Conservation (phyloP, 2,797 vertebrate species). For the Sebastes trivittatus region DNA sequence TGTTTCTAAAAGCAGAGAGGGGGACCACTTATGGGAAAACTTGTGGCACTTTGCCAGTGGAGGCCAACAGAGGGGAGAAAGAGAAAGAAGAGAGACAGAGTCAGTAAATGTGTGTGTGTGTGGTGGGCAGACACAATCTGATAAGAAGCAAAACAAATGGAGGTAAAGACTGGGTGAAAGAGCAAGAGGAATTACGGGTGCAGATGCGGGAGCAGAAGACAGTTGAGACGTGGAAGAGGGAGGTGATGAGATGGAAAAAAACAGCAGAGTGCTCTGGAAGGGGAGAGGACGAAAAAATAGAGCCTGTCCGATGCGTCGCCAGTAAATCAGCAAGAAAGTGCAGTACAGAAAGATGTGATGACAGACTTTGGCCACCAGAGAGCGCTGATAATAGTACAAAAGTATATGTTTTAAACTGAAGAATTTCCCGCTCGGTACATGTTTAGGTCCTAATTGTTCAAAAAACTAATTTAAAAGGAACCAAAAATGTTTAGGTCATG, state of each 20-base stretch:
- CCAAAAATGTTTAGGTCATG: neutral
- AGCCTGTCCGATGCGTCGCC: neutral
- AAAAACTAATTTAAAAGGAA: neutral
- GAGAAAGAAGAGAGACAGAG: constrained; percentile 28
- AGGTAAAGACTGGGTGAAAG: constrained; percentile 70
- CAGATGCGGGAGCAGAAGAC: neutral
- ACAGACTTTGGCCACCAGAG: constrained; percentile 20
- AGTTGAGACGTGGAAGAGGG: neutral
- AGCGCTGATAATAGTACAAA: neutral
- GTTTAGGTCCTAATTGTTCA: neutral
- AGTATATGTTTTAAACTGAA: neutral
- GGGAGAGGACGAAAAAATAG: neutral
- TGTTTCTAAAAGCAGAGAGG: constrained; percentile 26
- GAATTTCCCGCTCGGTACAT: neutral
- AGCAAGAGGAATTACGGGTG: constrained; percentile 41
- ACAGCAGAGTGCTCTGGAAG: neutral
- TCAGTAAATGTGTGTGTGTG: constrained; percentile 5
- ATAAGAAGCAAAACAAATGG: constrained; percentile 64
- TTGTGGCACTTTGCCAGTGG: constrained; percentile 68
- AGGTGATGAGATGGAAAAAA: neutral
- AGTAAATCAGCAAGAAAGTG: neutral
- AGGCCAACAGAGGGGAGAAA: constrained; percentile 67
- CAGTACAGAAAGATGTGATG: neutral
- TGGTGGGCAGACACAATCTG: constrained; percentile 42
- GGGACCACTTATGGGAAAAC: constrained; percentile 67